phyloP scores from a whole-genome alignment of 2,113 vertebrate genomes.

The Xenopus tropicalis region DNA sequence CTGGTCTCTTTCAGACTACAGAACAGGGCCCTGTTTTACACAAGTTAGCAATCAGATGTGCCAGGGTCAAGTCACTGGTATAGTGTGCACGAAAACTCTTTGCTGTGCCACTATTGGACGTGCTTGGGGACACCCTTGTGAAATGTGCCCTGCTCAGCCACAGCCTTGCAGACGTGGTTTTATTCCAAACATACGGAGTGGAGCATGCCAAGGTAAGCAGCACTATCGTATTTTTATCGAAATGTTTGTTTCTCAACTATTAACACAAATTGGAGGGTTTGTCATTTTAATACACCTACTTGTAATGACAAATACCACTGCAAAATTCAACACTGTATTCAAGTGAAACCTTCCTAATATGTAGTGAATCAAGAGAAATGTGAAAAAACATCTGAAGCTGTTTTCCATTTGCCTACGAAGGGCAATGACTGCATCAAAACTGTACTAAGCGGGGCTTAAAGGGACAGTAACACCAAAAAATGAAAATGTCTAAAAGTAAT shows the following conservation, averaged over 20 bases:
- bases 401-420: too few species aligned
- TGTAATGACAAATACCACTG: too few species aligned
- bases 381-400: too few species aligned
- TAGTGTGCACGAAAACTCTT: slow-evolving; percentile 72
- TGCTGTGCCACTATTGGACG: slow-evolving; percentile 73
- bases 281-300: too few species aligned
- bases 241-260: neutral
- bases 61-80: slow-evolving; percentile 69
- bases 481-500: too few species aligned
- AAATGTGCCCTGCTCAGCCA: slow-evolving; percentile 70
- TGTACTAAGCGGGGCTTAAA: too few species aligned
- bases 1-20: slow-evolving; percentile 61
- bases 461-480: too few species aligned
- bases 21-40: slow-evolving; percentile 72
- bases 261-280: neutral
- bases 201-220: slow-evolving; percentile 71
- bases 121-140: slow-evolving; percentile 74
- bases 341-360: too few species aligned
- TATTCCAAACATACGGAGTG: slow-evolving; percentile 69
- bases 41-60: slow-evolving; percentile 70
- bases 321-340: too few species aligned
- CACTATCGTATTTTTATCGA: neutral
- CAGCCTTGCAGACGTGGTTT: slow-evolving; percentile 71
- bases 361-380: too few species aligned
- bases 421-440: too few species aligned